Evolutionary conservation across 64 coral and sea anemone species (phyloP).

Genomic region (Pachyseris speciosa): DNA sequence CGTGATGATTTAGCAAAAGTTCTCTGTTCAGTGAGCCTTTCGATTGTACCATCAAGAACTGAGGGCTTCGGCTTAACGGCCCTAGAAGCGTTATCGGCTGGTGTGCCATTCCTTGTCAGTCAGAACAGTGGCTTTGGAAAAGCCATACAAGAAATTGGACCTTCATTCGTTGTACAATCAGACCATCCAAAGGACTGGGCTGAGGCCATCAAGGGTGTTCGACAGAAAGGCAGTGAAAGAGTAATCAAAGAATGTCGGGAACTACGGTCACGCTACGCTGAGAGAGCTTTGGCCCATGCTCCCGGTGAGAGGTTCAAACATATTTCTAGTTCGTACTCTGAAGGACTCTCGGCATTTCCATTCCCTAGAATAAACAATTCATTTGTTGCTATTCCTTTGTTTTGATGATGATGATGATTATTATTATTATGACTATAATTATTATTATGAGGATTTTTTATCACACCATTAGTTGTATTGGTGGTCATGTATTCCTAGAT

Average conservation of each 20-base stretch:
- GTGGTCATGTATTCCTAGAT: too few species aligned
- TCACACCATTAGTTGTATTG: too few species aligned
- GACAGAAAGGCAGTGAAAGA: background rate
- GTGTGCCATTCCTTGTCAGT: slow-evolving; percentile 21
- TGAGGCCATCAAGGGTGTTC: background rate
- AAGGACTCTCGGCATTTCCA: too few species aligned
- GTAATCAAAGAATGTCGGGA: background rate
- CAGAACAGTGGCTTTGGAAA: slow-evolving; percentile 21
- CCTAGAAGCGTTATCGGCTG: slow-evolving; percentile 28
- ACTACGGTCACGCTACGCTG: background rate
- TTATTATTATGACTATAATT: too few species aligned
- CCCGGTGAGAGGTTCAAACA: too few species aligned
- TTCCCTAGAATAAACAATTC: too few species aligned
- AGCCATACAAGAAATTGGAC: slow-evolving; percentile 7
- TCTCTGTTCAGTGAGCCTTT: background rate
- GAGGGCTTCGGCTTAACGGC: slow-evolving; percentile 7
- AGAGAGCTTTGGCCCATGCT: background rate
- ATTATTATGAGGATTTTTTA: too few species aligned
- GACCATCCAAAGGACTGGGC: background rate
- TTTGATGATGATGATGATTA: too few species aligned
- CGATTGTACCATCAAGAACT: slow-evolving; percentile 17
- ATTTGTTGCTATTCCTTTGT: too few species aligned
- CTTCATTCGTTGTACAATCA: background rate
- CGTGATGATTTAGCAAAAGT: background rate
- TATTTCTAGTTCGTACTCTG: too few species aligned